These are phyloP conservation scores for Pogonophryne albipinna DNA, from an alignment of 2,797 vertebrate genomes.

Conservation along the genomic window DNA sequence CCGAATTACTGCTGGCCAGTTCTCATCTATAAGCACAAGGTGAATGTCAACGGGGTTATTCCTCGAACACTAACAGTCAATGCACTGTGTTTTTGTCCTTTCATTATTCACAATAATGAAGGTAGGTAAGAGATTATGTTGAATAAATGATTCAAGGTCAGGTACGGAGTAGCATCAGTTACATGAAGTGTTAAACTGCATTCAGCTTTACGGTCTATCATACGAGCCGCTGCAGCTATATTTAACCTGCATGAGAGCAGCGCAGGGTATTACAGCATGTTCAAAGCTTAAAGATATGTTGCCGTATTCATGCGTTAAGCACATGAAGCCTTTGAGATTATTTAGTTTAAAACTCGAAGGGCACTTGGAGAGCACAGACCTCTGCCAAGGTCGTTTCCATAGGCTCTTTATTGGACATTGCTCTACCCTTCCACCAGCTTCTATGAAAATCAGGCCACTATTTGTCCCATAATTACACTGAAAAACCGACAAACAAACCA, in stretches of 20 bases:
- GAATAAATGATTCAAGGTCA: conserved; percentile 67
- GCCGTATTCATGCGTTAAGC: background rate
- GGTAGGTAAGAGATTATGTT: conserved; percentile 29
- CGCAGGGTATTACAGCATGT: conserved; percentile 6
- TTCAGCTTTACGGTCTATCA: conserved; percentile 27
- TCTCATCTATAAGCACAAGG: conserved; percentile 21
- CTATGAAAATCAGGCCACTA: too few species aligned
- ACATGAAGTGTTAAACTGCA: conserved; percentile 50
- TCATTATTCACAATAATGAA: conserved; percentile 53
- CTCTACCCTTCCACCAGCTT: too few species aligned
- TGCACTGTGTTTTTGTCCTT: conserved; percentile 47
- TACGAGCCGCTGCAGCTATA: conserved; percentile 10
- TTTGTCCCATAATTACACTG: too few species aligned
- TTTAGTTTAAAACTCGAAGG: background rate
- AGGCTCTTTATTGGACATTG: too few species aligned
- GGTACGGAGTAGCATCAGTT: conserved; percentile 47
- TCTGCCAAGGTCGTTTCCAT: too few species aligned
- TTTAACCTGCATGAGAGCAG: conserved; percentile 4
- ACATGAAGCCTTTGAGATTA: background rate
- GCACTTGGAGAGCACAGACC: too few species aligned
- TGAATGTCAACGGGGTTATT: conserved; percentile 31
- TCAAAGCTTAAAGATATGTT: background rate
- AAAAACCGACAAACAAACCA: too few species aligned
- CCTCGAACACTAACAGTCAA: conserved; percentile 29
- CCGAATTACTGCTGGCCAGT: conserved; percentile 14